Percentiles rank a stretch among this genome's conserved stretches.
Conservation (phyloP, 2,888 invertebrate species). For the Machimus atricapillus region DNA sequence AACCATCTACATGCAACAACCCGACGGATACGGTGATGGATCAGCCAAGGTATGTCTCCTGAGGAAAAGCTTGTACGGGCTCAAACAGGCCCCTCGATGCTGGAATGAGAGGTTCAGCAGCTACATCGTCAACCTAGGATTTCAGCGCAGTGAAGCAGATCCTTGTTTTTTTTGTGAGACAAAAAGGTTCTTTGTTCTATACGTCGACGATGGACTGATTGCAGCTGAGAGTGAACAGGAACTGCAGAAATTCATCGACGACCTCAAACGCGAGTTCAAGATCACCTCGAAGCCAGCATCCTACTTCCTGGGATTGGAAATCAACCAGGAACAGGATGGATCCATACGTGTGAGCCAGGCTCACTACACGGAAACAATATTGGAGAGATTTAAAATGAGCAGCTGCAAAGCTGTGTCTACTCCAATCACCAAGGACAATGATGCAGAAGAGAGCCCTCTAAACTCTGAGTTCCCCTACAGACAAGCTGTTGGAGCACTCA, state of each 20-base stretch:
- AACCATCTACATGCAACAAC: slow-evolving; percentile 44
- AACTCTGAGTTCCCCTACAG: background rate
- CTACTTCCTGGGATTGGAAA: slow-evolving; percentile 49
- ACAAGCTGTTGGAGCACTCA: background rate
- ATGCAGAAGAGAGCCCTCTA: too few species aligned
- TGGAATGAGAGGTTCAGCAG: too few species aligned
- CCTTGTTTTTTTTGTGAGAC: slow-evolving; percentile 49
- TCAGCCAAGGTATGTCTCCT: slow-evolving; percentile 34
- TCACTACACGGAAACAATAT: background rate
- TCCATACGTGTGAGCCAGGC: background rate
- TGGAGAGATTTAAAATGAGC: background rate
- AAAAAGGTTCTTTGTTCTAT: slow-evolving; percentile 47
- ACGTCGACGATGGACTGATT: background rate
- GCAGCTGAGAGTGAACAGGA: slow-evolving; percentile 41
- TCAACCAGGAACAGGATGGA: slow-evolving; percentile 29
- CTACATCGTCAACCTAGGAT: too few species aligned
- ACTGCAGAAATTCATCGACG: too few species aligned
- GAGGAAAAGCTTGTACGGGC: too few species aligned
- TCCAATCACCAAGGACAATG: too few species aligned
- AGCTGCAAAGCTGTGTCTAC: too few species aligned
- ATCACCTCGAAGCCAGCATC: too few species aligned
- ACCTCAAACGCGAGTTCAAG: too few species aligned
- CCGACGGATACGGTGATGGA: slow-evolving; percentile 44
- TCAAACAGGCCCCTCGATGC: too few species aligned
- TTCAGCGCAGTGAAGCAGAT: slow-evolving; percentile 47